phyloP scores from a whole-genome alignment of 2,797 vertebrate species.

The Oreochromis mossambicus region DNA sequence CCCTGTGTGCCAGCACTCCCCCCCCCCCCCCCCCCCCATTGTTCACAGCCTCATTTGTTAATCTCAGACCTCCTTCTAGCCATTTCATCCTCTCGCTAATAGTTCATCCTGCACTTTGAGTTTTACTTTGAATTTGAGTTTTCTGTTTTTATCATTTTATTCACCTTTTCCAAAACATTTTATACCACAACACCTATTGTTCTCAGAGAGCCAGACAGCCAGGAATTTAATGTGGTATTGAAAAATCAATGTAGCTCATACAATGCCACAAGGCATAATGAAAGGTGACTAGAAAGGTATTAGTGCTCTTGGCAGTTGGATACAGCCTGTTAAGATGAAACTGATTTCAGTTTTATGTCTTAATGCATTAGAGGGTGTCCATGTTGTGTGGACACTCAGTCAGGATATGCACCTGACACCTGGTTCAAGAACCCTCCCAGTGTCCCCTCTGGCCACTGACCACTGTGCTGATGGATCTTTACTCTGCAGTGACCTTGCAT shows the following conservation, averaged over 20 bases:
- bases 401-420: constrained; percentile 1
- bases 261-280: background rate
- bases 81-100: background rate
- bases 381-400: constrained; percentile 19
- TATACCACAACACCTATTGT: background rate
- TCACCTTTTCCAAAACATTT: background rate
- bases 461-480: constrained; percentile 17
- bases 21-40: background rate
- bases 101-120: background rate
- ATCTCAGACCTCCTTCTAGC: background rate
- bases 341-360: background rate
- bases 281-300: background rate
- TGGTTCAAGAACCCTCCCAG: background rate
- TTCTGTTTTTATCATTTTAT: background rate
- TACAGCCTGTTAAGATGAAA: background rate
- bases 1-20: background rate
- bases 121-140: background rate
- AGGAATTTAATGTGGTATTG: background rate
- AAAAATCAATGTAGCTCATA: constrained; percentile 1
- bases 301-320: background rate
- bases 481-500: constrained; percentile 7
- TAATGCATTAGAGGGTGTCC: constrained; percentile 1
- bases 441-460: constrained; percentile 20
- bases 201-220: background rate
- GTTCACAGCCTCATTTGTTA: background rate